A percentile compares a stretch with the other conserved stretches of the same genome.
Evolutionary conservation across 2,888 invertebrate genomes (phyloP).

Genomic region (Callyntrura sp.): DNA sequence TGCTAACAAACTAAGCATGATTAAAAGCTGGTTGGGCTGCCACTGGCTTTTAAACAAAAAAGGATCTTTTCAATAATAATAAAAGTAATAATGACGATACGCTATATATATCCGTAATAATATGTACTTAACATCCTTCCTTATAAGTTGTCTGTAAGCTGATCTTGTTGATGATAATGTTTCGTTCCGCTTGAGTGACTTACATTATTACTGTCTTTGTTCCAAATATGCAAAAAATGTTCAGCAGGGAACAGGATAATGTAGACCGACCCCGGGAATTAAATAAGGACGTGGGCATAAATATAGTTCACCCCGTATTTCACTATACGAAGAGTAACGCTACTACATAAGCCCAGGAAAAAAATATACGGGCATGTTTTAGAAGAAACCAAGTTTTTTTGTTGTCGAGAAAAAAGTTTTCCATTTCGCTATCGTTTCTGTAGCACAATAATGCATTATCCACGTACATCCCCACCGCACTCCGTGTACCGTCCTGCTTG

Average conservation of each 20-base stretch:
- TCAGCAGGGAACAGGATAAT: background rate
- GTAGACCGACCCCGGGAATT: too few relatives aligned
- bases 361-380: background rate
- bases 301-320: background rate
- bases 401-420: background rate
- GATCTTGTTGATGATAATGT: conserved; percentile 12
- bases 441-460: background rate
- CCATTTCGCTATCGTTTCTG: background rate
- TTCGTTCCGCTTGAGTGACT: conserved; percentile 41
- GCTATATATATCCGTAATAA: background rate
- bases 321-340: background rate
- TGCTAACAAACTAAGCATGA: background rate
- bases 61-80: background rate
- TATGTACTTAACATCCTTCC: background rate
- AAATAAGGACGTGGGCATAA: too few relatives aligned
- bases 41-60: conserved; percentile 1
- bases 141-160: background rate
- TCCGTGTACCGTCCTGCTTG: background rate
- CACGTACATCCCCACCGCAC: background rate
- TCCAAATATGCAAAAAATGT: conserved; percentile 12
- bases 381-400: background rate
- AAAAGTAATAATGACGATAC: background rate
- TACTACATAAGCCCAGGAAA: background rate
- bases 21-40: background rate
- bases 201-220: conserved; percentile 11